Evolutionary conservation across 1,140 invertebrate species (phyloP).

Genomic region (Orius insidiosus): DNA sequence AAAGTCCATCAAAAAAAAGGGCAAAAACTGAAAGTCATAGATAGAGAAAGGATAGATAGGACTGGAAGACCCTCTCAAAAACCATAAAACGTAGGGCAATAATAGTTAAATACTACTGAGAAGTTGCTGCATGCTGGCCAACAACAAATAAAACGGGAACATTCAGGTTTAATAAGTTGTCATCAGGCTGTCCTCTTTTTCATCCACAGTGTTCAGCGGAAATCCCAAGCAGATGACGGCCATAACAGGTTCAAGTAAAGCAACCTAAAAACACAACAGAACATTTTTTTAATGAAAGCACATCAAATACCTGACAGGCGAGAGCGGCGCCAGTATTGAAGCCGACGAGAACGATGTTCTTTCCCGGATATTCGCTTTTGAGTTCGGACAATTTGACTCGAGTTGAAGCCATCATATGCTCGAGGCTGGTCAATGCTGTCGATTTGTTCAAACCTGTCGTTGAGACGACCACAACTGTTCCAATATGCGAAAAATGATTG

Average conservation of each 20-base stretch:
- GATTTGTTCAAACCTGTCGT: conserved; percentile 24
- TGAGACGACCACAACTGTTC: conserved; percentile 7
- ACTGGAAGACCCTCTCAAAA: too few relatives aligned
- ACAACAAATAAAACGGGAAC: conserved; percentile 64
- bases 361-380: conserved; percentile 43
- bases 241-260: conserved; percentile 44
- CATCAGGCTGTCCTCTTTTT: conserved; percentile 61
- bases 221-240: conserved; percentile 67
- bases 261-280: conserved; percentile 26
- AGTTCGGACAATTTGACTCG: conserved; percentile 52
- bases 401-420: conserved; percentile 49
- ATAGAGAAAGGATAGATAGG: background rate
- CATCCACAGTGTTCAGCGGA: conserved; percentile 54
- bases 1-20: too few relatives aligned
- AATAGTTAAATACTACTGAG: conserved; percentile 24
- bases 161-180: conserved; percentile 52
- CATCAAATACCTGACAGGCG: conserved; percentile 36
- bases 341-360: conserved; percentile 58
- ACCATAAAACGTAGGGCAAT: too few relatives aligned
- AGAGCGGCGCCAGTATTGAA: conserved; percentile 56
- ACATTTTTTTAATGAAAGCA: conserved; percentile 1
- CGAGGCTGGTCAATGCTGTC: conserved; percentile 38
- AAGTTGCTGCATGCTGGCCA: conserved; percentile 49
- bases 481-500: conserved; percentile 5
- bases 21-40: too few relatives aligned